phyloP scores from a whole-genome alignment of 2,888 invertebrate genomes.

The Netelia melanura region DNA sequence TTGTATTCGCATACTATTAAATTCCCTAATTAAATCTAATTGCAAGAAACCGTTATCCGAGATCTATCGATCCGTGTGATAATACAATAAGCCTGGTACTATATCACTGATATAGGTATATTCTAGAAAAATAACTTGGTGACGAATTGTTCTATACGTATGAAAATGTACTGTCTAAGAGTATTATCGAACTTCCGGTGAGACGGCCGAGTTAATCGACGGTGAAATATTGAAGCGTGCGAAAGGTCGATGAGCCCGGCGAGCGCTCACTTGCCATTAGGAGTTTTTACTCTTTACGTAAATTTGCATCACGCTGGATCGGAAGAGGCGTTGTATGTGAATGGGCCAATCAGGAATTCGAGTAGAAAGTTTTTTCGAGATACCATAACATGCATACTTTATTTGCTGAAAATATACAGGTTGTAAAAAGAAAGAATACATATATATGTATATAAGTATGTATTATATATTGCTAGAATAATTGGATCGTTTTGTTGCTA shows the following conservation, averaged over 20 bases:
- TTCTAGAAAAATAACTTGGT: background rate
- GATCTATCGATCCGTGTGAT: slow-evolving; percentile 37
- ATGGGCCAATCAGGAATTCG: background rate
- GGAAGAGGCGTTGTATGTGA: slow-evolving; percentile 10
- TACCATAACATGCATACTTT: slow-evolving; percentile 17
- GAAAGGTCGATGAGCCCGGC: slow-evolving; percentile 48
- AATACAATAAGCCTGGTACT: background rate
- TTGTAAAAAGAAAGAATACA: slow-evolving; percentile 37
- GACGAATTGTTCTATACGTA: slow-evolving; percentile 5
- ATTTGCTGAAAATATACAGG: slow-evolving; percentile 26
- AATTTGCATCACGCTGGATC: slow-evolving; percentile 35
- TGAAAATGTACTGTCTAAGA: background rate
- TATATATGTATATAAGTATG: slow-evolving; percentile 18
- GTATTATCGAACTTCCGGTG: slow-evolving; percentile 64
- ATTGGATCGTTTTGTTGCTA: slow-evolving; percentile 56
- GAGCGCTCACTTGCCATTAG: slow-evolving; percentile 19
- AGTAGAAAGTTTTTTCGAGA: slow-evolving; percentile 27
- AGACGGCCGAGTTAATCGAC: slow-evolving; percentile 57
- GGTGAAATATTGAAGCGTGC: slow-evolving; percentile 39
- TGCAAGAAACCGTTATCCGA: slow-evolving; percentile 55
- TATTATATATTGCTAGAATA: slow-evolving; percentile 43
- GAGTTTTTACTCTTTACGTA: slow-evolving; percentile 26
- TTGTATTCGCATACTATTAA: slow-evolving; percentile 45
- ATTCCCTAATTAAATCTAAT: slow-evolving; percentile 63
- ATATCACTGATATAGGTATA: background rate